Evolutionary conservation across 2,888 invertebrate species (phyloP), one percentile per base, ranked within the genome.

Genomic region (Parthenolecanium corni): DNA sequence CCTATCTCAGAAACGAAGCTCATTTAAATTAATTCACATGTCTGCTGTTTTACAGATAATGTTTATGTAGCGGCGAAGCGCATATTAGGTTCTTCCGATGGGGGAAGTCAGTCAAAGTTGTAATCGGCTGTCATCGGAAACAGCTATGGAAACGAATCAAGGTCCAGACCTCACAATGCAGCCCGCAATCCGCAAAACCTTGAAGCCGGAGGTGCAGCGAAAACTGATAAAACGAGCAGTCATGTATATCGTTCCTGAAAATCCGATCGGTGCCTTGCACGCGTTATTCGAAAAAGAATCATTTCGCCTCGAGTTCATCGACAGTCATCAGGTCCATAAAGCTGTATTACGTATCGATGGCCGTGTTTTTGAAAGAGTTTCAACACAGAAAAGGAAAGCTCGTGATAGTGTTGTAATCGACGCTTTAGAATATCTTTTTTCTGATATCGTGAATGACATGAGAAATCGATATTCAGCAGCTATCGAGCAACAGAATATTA

Each of bases 211-310:
- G 12, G 31, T 58, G 12, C 11, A 47, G 36, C 46, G 20, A n/a
- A 58, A 47, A 58, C 47, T 58, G 20, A 20, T 58, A 36, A 58
- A 58, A 44, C 58, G 46, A 44, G 46, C 46, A 23, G 44, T 31
- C 11, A 24, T 23, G 16, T 31, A 16, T 21, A n/a, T 58, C 20
- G 25, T 18, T 21, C 25, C 25, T 31, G 46, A 44, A 4, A 58
- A 47, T 44, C 46, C 58, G 11, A 20, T 58, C 9, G 58, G 58
- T 6, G 47, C 58, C n/a, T n/a, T n/a, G n/a, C n/a, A n/a, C n/a
- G n/a, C n/a, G n/a, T n/a, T n/a, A n/a, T n/a, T n/a, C n/a, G 36
- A 58, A n/a, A 58, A 47, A 20, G 49, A 58, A 5, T 36, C 31
- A 6, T 58, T 58, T 58, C 58, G 18, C 1, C 18, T 58, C 5